Conservation (phyloP, 2,797 vertebrate genomes). For the Pachyuromys duprasi region DNA sequence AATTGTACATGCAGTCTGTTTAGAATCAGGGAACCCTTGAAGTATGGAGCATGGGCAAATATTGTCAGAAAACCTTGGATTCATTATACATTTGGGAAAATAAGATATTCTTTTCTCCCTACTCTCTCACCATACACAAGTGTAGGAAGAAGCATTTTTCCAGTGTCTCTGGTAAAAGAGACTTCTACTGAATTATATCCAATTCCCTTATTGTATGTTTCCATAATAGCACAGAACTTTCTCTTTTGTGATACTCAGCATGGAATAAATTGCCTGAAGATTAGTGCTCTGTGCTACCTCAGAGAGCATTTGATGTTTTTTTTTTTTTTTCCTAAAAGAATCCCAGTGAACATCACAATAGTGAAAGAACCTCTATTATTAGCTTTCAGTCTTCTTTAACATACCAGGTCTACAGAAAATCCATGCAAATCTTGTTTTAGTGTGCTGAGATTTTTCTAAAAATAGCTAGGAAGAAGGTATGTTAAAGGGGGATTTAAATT, state of each 20-base stretch:
- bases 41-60: neutral
- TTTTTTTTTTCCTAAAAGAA: conserved; percentile 14
- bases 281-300: neutral
- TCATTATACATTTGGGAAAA: neutral
- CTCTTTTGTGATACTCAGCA: conserved; percentile 4
- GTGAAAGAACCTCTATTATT: neutral
- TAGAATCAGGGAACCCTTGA: neutral
- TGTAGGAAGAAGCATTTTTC: neutral
- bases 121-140: neutral
- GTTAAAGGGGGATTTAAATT: neutral
- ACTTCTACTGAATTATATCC: neutral
- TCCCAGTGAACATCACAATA: neutral
- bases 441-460: neutral
- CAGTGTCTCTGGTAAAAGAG: neutral
- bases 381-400: neutral
- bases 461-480: neutral
- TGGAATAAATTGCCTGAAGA: conserved; percentile 15
- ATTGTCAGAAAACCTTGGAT: neutral
- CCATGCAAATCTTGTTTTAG: neutral
- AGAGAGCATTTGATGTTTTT: neutral
- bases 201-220: neutral
- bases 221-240: neutral
- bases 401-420: conserved; percentile 8
- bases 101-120: neutral
- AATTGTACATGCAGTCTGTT: neutral